Conservation (phyloP, 2,113 vertebrate species). For the Uropsilus gracilis region DNA sequence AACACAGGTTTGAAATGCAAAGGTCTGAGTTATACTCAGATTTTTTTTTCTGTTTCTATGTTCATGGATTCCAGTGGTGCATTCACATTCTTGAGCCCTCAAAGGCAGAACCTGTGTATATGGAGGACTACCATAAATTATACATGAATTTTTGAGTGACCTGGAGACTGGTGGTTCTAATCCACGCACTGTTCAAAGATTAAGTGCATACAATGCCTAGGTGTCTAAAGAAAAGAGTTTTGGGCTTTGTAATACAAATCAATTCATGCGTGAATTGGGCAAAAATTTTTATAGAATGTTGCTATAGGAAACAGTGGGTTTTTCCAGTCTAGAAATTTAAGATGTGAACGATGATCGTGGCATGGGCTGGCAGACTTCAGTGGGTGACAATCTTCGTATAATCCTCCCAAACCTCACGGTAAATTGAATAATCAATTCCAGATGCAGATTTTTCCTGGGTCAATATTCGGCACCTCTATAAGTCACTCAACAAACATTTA, state of each 20-base stretch:
- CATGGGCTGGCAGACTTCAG: no score
- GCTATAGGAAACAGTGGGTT: no score
- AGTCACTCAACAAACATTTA: not conserved
- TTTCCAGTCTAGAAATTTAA: no score
- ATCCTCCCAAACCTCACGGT: not conserved
- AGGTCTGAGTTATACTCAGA: not conserved
- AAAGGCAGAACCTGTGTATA: not conserved
- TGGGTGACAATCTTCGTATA: not conserved
- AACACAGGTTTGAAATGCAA: not conserved
- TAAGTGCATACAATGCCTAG: not conserved
- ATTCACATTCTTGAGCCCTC: no score
- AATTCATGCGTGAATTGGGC: not conserved
- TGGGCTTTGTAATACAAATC: not conserved
- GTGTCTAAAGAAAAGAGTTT: not conserved
- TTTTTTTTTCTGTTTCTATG: not conserved
- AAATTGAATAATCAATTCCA: not conserved
- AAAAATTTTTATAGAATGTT: no score
- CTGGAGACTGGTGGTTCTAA: not conserved
- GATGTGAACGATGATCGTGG: no score
- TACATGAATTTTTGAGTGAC: not conserved
- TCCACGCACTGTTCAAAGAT: not conserved
- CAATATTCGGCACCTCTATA: not conserved
- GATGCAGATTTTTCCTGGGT: not conserved
- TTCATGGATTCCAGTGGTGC: not conserved
- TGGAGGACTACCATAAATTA: not conserved